Base-by-base conservation (phyloP, 92 coral and sea anemone species). In the Paramuricea clavata region DNA sequence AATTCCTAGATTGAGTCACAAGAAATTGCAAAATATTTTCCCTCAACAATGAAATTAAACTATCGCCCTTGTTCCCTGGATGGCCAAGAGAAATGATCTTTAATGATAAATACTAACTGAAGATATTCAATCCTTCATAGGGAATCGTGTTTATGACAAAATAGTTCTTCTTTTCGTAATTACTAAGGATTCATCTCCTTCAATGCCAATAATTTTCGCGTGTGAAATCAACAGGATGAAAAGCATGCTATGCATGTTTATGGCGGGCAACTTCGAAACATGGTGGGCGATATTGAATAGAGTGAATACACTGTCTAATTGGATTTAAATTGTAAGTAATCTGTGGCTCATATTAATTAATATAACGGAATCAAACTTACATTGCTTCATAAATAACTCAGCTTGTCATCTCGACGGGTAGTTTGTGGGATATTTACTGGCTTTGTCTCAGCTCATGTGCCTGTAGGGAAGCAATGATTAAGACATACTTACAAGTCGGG, bases 241-340 rank as follows among this genome's bases (percentile, higher is more conserved):
- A 16, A 65, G 5, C 39, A 31, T 9, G 41, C 72, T 65, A 65
- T 65, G 41, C 72, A 26, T 65, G 39, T 16, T 65, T 28, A 60
- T 54, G 41, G 72, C 35, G 41, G 21, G 41, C 36, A 36, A 28
- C 50, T 41, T 13, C 68, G 12, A 49, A 52, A 65, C 72, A 65
- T 65, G 72, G 72, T 65, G 72, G 82, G 68, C 72, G 4, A 27
- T 49, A 42, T 73, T 39, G 33, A 42, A 73, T 43, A 9, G 76
- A 21, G 15, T 47, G 82, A 76, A 49, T 76, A 27, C 82, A 36
- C 41, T 52, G 82, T 76, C 82, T 94, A 94, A 94, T 94, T 94
- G 93, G 98, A 94, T 92, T 82, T 94, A 95, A 95, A 95, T 94
- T 95, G 95, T 77, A 91, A 86, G 91, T 92, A 95, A 94, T 95